Base-by-base conservation (phyloP, 1,140 invertebrate species). In the Drosophila ohnishii region DNA sequence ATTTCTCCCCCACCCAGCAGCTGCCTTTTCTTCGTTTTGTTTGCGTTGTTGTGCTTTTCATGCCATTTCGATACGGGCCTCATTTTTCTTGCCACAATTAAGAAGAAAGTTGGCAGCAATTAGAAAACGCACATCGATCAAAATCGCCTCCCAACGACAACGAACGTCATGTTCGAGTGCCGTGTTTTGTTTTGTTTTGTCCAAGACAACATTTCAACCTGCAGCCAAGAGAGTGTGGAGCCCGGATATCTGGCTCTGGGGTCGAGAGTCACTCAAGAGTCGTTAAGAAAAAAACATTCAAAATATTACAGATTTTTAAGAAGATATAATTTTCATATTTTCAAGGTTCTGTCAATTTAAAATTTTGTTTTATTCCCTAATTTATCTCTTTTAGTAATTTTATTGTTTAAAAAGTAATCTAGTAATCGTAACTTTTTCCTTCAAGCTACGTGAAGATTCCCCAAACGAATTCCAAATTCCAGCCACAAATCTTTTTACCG, bases 91-190 rank as follows among this genome's bases (percentile, higher is more conserved):
- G 83, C 82, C 84, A 87, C 82, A 83, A 86, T 87, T 87, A 87
- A 83, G 83, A 87, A 87, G 83, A 87, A 87, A 87, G 83, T 87
- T 87, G 72, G 83, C 79, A 74, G 80, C 82, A 87, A 86, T 86
- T 86, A 87, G 83, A 87, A 87, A 87, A 87, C 83, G 80, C 83
- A 58, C 83, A 87, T 87, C 84, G 83, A 87, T 87, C 84, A 87
- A 75, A 83, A 66, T 78, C 60, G 69, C 61, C 77, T 66, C 32
- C 62, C 63, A 45, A 34, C 25, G 44, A 63, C 58, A 72, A 51
- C 59, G 34, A 56, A 83, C 66, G 80, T 80, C 66, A 80, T 66
- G 45, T 35, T 40, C 56, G 44, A 53, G 61, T 65, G 30, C 55
- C 48, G 28, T 32, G 53, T 67, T 81, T 62, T 37, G 42, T 53